These are phyloP conservation scores for Paraescarpia echinospica DNA, from an alignment of 1,140 invertebrate species.

Conservation along the genomic window DNA sequence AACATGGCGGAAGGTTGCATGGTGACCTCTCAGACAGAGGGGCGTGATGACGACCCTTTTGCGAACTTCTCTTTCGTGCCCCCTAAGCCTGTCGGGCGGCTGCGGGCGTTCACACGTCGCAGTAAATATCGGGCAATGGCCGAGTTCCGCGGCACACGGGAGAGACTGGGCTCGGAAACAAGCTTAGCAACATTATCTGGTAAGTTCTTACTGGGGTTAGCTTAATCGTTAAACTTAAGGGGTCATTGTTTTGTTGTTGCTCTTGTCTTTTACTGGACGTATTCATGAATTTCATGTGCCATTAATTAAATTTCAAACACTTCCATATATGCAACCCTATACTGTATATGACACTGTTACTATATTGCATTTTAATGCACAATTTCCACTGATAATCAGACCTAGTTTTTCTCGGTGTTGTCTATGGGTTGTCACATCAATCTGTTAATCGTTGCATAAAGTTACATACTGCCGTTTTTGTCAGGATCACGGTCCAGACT, in stretches of 20 bases:
- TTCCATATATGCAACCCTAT: too few relatives aligned
- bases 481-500: not conserved
- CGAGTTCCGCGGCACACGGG: not conserved
- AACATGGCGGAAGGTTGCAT: not conserved
- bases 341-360: too few relatives aligned
- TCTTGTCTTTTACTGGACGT: too few relatives aligned
- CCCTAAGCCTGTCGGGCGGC: not conserved
- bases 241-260: too few relatives aligned
- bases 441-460: too few relatives aligned
- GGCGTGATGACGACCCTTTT: constrained; percentile 18
- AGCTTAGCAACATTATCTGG: constrained; percentile 15
- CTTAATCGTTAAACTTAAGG: not conserved
- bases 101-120: not conserved
- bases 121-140: not conserved
- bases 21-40: not conserved
- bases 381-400: too few relatives aligned
- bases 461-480: not conserved
- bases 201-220: not conserved
- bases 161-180: constrained; percentile 3
- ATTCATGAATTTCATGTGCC: too few relatives aligned
- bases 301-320: too few relatives aligned
- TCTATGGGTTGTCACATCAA: too few relatives aligned
- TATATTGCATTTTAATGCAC: too few relatives aligned
- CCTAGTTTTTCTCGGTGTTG: too few relatives aligned
- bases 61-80: constrained; percentile 12